Conservation (phyloP, 2,888 invertebrate species). For the Morpho helenor region DNA sequence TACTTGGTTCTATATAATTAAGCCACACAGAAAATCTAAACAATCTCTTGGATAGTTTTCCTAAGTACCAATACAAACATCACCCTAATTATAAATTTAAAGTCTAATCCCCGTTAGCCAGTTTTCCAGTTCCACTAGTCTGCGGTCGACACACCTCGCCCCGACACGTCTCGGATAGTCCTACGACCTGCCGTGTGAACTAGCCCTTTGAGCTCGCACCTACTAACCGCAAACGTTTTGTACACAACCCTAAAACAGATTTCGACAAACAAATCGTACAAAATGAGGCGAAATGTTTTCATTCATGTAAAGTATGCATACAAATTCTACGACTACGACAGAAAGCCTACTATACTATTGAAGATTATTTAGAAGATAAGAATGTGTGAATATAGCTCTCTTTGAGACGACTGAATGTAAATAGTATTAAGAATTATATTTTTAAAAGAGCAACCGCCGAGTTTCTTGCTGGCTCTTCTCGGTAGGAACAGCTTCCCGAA, state of each 20-base stretch:
- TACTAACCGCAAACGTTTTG: slow-evolving; percentile 67
- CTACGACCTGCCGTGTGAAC: slow-evolving; percentile 57
- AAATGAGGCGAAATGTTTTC: slow-evolving; percentile 19
- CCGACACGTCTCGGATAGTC: slow-evolving; percentile 63
- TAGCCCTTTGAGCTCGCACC: slow-evolving; percentile 72
- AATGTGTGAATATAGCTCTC: no score
- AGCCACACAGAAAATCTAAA: no score
- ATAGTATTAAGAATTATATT: no score
- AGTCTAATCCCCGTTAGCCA: slow-evolving; percentile 17
- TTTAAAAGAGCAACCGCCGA: no score
- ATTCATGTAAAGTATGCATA: not conserved
- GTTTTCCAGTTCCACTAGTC: slow-evolving; percentile 36
- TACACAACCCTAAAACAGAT: slow-evolving; percentile 50
- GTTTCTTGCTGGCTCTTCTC: no score
- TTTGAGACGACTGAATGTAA: no score
- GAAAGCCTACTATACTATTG: no score
- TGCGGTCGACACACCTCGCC: slow-evolving; percentile 50
- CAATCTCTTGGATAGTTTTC: no score
- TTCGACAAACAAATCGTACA: slow-evolving; percentile 32
- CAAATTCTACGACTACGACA: no score
- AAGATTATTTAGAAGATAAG: no score
- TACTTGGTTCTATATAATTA: no score
- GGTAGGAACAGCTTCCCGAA: no score
- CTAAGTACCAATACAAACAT: not conserved
- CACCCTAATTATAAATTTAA: slow-evolving; percentile 17